Evolutionary conservation across 35 echinoderm and acorn worm species (phyloP).

Genomic region (Lytechinus pictus): DNA sequence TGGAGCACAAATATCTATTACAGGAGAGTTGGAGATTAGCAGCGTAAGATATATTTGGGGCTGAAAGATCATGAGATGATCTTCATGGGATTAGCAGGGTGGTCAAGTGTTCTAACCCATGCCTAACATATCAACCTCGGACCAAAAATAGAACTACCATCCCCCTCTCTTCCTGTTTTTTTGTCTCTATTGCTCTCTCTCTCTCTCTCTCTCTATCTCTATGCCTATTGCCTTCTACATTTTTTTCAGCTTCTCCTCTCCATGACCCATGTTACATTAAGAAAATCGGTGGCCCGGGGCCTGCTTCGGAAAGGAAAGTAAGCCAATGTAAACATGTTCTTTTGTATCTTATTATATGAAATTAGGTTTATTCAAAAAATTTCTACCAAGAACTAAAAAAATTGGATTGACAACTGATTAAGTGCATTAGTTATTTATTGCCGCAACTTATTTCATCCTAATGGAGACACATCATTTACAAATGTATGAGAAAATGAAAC

Average conservation of each 20-base stretch:
- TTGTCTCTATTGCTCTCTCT: background rate
- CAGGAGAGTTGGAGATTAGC: background rate
- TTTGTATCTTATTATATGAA: no score
- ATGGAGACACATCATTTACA: no score
- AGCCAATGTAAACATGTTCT: background rate
- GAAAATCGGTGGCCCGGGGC: no score
- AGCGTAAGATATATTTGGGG: background rate
- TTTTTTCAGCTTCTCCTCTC: background rate
- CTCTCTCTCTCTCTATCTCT: background rate
- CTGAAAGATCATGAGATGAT: background rate
- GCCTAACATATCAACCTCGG: background rate
- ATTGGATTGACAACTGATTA: no score
- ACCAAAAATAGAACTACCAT: background rate
- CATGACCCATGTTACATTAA: no score
- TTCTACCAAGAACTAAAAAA: no score
- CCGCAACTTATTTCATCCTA: no score
- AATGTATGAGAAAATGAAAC: no score
- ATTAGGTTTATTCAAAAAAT: no score
- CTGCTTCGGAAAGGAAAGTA: no score
- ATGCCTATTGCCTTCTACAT: background rate
- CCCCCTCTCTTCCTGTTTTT: background rate
- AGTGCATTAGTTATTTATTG: no score
- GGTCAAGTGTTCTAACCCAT: constrained; percentile 10
- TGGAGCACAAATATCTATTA: background rate
- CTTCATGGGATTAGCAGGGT: background rate